Conservation (phyloP, 2,113 vertebrate species). For the human (Homo sapiens) region GRCh38 chr1:184245501-184246000, state of each 20-base stretch:
- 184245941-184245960: neutral
- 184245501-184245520: too few species aligned
- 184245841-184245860: neutral
- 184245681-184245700: neutral
- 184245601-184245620: too few species aligned
- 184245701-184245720: neutral
- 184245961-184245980: neutral
- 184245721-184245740: fast-evolving
- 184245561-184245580: too few species aligned
- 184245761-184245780: neutral
- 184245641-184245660: neutral
- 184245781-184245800: neutral
- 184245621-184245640: too few species aligned
- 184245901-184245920: neutral
- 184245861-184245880: neutral
- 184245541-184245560: too few species aligned
- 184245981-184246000: neutral
- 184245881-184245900: neutral
- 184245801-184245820: neutral
- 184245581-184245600: too few species aligned
- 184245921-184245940: neutral
- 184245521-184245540: too few species aligned
- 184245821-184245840: neutral
- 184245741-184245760: neutral
- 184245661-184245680: neutral